These are phyloP conservation scores for Thereva nobilitata DNA, from an alignment of 2,888 invertebrate species.

Conservation along the genomic window DNA sequence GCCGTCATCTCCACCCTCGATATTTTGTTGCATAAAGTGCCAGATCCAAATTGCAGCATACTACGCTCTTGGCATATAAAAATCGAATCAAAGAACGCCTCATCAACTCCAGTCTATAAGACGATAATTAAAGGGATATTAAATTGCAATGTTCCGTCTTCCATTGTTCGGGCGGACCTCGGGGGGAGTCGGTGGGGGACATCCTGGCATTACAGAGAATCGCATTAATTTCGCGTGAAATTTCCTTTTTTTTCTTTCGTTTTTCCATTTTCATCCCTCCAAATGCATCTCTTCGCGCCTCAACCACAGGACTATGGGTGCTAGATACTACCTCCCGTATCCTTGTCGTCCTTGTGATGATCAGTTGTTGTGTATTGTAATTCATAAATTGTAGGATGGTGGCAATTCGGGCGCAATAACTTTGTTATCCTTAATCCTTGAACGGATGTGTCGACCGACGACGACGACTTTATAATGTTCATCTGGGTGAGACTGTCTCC, in stretches of 20 bases:
- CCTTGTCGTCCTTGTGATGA: neutral
- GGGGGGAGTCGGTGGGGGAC: neutral
- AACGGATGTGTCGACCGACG: constrained; percentile 24
- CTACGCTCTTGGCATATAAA: constrained; percentile 21
- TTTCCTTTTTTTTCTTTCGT: neutral
- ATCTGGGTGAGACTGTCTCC: neutral
- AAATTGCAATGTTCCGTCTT: neutral
- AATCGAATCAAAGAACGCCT: constrained; percentile 30
- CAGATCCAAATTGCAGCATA: neutral
- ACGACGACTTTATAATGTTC: constrained; percentile 10
- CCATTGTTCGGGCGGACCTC: neutral
- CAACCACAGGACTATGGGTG: neutral
- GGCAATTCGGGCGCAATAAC: constrained; percentile 25
- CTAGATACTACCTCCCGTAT: constrained; percentile 5
- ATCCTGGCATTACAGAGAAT: neutral
- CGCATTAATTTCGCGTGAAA: constrained; percentile 36
- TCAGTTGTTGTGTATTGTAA: neutral
- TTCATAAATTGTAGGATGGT: constrained; percentile 1
- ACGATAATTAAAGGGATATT: constrained; percentile 36
- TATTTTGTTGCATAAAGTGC: no score
- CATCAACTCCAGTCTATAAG: constrained; percentile 35
- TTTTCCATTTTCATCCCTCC: neutral
- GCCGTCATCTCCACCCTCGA: no score
- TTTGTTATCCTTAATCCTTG: constrained; percentile 28
- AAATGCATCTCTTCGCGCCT: constrained; percentile 7